These are phyloP conservation scores for Carcharodon carcharias DNA, from an alignment of 2,797 vertebrate species.

Conservation along the genomic window DNA sequence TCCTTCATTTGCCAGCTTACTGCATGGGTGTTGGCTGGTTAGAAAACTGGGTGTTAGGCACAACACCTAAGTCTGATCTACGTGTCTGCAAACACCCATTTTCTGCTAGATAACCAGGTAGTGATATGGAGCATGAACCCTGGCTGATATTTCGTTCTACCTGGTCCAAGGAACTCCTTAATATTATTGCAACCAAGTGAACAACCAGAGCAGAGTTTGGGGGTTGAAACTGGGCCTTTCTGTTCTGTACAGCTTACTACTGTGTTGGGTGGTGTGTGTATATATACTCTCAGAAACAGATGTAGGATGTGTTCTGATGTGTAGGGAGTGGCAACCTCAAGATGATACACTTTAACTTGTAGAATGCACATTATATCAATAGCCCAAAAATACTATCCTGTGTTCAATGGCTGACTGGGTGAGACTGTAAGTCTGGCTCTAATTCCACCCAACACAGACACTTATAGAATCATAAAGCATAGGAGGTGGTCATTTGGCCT, in stretches of 20 bases:
- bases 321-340: not conserved
- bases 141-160: not conserved
- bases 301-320: not conserved
- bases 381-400: not conserved
- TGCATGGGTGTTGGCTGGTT: not conserved
- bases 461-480: not conserved
- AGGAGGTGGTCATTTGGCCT: not conserved
- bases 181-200: no score
- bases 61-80: not conserved
- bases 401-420: not conserved
- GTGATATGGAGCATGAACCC: not conserved
- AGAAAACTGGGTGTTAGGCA: not conserved
- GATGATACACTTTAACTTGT: not conserved
- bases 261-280: not conserved
- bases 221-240: no score
- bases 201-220: no score
- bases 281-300: not conserved
- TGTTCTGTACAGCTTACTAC: no score
- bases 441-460: not conserved
- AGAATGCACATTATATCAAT: no score
- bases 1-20: not conserved
- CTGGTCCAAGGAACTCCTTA: not conserved
- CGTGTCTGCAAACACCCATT: not conserved
- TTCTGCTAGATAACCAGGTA: not conserved
- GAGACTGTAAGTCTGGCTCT: not conserved